A percentile compares a stretch with the other conserved stretches of the same genome.
phyloP scores from a whole-genome alignment of 2,797 vertebrate genomes.

The Synaphobranchus kaupii region DNA sequence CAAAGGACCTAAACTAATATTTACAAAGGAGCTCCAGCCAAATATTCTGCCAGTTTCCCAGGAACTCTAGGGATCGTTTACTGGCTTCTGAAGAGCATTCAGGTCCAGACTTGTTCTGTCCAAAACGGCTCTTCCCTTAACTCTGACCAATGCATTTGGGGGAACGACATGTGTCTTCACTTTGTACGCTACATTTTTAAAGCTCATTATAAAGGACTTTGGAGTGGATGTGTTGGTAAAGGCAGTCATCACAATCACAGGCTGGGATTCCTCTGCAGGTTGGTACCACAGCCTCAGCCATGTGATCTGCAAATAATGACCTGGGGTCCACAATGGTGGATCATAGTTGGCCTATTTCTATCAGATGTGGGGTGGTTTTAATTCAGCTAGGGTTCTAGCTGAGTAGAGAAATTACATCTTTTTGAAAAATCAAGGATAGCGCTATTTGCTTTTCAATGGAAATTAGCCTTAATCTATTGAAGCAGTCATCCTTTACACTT shows the following conservation, averaged over 20 bases:
- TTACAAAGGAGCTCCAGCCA: conserved; percentile 70
- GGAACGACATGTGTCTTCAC: background rate
- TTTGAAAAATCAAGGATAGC: too few species aligned
- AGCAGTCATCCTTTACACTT: background rate
- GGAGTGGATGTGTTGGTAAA: background rate
- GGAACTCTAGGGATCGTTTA: conserved; percentile 66
- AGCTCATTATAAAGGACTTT: background rate
- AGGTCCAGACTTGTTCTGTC: background rate
- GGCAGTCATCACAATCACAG: background rate
- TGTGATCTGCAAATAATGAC: background rate
- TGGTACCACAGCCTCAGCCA: background rate
- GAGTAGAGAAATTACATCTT: too few species aligned
- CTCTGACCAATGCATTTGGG: background rate
- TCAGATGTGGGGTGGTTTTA: background rate
- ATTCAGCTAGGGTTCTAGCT: background rate
- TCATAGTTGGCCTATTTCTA: too few species aligned
- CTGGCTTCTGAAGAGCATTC: conserved; percentile 39
- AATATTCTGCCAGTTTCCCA: conserved; percentile 68
- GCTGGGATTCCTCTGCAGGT: background rate
- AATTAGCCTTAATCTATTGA: too few species aligned
- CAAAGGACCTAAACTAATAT: conserved; percentile 76
- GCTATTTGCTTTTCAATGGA: too few species aligned
- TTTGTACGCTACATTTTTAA: background rate
- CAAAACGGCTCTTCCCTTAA: background rate
- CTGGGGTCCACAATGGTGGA: background rate